A percentile compares a stretch with the other conserved stretches of the same genome.
Conservation (phyloP, 2,113 vertebrate genomes). For the Hemiprocne comata region DNA sequence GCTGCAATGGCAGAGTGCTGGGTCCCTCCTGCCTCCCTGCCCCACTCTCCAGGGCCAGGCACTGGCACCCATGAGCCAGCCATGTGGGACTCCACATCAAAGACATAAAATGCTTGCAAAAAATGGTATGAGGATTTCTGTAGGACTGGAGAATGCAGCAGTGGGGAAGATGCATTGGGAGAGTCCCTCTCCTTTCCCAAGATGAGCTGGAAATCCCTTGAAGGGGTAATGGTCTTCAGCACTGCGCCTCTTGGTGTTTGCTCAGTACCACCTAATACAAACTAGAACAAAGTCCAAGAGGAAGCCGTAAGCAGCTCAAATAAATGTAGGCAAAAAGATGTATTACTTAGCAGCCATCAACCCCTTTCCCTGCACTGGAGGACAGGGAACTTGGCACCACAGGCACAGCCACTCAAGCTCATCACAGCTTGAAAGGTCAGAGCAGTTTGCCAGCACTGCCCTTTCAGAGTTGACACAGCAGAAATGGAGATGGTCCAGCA, state of each 20-base stretch:
- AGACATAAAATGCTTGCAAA: neutral
- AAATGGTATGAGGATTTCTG: neutral
- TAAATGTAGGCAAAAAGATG: neutral
- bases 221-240: neutral
- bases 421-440: neutral
- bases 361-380: neutral
- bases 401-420: fast-evolving
- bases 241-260: neutral
- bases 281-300: neutral
- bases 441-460: neutral
- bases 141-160: neutral
- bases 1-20: neutral
- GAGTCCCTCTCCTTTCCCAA: neutral
- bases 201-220: neutral
- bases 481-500: fast-evolving
- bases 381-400: fast-evolving
- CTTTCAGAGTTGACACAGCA: neutral
- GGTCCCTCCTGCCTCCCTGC: neutral
- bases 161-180: neutral
- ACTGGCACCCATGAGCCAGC: neutral
- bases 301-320: neutral
- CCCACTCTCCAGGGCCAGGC: neutral
- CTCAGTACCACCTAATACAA: neutral
- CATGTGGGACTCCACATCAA: neutral
- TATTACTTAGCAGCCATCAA: neutral